Evolutionary conservation across 2,888 invertebrate species (phyloP).

Genomic region (Eristalis pertinax): DNA sequence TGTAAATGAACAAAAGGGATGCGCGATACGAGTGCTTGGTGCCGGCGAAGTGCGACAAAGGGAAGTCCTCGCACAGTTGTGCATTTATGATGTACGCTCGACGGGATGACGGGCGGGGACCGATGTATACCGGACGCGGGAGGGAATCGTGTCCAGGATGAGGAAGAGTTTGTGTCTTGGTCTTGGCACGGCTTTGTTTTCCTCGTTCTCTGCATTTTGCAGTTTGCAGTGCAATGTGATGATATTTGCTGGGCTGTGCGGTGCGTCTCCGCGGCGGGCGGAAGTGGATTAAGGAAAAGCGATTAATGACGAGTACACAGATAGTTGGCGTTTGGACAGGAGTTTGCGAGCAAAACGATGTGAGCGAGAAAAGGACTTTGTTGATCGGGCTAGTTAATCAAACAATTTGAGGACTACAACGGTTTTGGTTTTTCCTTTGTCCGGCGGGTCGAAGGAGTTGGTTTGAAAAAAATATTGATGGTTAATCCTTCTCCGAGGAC

Average conservation of each 20-base stretch:
- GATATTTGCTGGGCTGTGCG: conserved; percentile 36
- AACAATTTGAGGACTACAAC: not conserved
- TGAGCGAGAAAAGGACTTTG: conserved; percentile 18
- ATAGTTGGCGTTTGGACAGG: conserved; percentile 52
- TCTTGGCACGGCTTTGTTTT: conserved; percentile 15
- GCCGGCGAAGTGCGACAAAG: conserved; percentile 36
- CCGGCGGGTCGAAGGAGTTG: no score
- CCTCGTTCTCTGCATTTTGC: conserved; percentile 34
- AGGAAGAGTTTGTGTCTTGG: not conserved
- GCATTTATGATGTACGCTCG: conserved; percentile 65
- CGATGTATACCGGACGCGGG: conserved; percentile 15
- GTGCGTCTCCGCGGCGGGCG: conserved; percentile 2
- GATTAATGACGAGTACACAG: conserved; percentile 61
- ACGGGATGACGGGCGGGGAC: not conserved
- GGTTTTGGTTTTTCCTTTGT: no score
- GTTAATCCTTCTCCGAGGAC: no score
- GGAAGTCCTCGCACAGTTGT: conserved; percentile 57
- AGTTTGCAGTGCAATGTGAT: conserved; percentile 50
- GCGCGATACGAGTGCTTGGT: not conserved
- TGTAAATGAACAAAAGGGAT: not conserved
- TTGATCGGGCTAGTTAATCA: conserved; percentile 60
- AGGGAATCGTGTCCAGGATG: conserved; percentile 52
- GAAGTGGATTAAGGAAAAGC: conserved; percentile 45
- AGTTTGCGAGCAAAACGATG: conserved; percentile 54
- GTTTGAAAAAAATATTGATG: no score